Percentiles rank a stretch among this genome's conserved stretches.
phyloP scores from a whole-genome alignment of 2,888 invertebrate genomes.

The Erebia ligea region DNA sequence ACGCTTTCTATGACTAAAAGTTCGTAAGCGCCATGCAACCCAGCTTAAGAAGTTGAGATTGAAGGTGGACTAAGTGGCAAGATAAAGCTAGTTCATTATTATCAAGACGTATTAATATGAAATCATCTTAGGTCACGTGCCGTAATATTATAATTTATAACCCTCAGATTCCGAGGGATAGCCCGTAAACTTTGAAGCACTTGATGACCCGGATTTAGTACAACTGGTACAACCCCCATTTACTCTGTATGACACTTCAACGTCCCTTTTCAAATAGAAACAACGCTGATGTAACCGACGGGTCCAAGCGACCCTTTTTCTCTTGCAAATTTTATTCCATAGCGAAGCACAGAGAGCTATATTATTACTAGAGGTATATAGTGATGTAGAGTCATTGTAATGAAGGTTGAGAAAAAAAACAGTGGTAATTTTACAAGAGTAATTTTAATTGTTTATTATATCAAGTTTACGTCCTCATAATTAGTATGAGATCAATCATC shows the following conservation, averaged over 20 bases:
- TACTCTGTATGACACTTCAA: constrained; percentile 67
- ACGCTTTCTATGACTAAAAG: no score
- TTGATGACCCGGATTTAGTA: constrained; percentile 65
- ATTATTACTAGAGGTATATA: not conserved
- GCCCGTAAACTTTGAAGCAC: constrained; percentile 64
- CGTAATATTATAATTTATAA: constrained; percentile 32
- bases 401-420: no score
- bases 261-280: constrained; percentile 69
- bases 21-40: no score
- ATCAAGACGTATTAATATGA: not conserved
- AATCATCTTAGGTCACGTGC: constrained; percentile 26
- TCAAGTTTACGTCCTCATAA: no score
- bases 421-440: no score
- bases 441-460: no score
- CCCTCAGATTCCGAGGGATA: constrained; percentile 44
- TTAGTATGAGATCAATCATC: no score
- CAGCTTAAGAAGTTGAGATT: no score
- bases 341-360: constrained; percentile 8
- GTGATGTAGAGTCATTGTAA: not conserved
- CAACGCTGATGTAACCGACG: constrained; percentile 62
- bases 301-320: constrained; percentile 43
- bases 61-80: no score
- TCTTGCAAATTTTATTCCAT: constrained; percentile 28
- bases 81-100: no score
- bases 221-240: constrained; percentile 60